These are phyloP conservation scores for Colletes collaris DNA, from an alignment of 2,888 invertebrate species.

Conservation along the genomic window DNA sequence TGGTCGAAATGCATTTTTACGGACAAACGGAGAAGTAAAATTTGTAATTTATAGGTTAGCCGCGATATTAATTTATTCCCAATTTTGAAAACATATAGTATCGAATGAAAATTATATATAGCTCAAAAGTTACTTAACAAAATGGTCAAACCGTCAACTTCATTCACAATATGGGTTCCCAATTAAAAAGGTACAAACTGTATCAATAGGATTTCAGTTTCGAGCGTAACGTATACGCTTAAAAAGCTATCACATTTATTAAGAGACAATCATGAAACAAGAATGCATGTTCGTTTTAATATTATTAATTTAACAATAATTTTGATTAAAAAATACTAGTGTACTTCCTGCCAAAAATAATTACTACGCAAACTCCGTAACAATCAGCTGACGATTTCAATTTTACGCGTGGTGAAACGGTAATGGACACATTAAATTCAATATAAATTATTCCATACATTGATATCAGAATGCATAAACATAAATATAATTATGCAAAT, in stretches of 20 bases:
- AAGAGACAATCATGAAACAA: neutral
- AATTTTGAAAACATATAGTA: neutral
- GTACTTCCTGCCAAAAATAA: conserved; percentile 17
- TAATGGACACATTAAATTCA: neutral
- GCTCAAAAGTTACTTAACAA: conserved; percentile 2
- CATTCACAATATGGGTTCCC: neutral
- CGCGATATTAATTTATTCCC: neutral
- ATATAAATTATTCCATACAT: neutral
- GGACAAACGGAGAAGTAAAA: neutral
- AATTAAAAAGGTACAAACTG: neutral
- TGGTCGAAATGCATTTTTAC: conserved; percentile 18
- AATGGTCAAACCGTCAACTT: neutral
- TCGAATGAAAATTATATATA: neutral
- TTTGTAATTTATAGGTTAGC: neutral
- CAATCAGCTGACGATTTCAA: conserved; percentile 21
- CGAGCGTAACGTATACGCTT: neutral
- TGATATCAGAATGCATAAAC: neutral
- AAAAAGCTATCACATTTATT: neutral
- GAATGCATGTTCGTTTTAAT: neutral
- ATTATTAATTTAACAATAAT: conserved; percentile 5
- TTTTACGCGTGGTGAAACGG: neutral
- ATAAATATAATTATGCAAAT: neutral
- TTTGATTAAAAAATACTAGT: conserved; percentile 6
- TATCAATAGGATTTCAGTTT: neutral
- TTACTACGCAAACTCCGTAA: conserved; percentile 15